Base-by-base conservation (phyloP, 2,113 vertebrate species). In the Grantiella picta region DNA sequence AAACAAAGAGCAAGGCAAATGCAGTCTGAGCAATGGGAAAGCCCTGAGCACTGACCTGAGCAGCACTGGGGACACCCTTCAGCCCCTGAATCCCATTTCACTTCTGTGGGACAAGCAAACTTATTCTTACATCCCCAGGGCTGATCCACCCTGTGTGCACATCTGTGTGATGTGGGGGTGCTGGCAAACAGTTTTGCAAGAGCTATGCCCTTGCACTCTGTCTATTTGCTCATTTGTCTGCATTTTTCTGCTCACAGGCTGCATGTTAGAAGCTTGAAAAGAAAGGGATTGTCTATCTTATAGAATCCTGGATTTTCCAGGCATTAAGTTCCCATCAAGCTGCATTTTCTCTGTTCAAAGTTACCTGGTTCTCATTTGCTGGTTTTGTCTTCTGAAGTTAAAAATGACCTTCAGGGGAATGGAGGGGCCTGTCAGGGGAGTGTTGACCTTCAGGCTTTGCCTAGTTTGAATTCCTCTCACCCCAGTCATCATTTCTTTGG, bases 111-210 rank as follows among this genome's bases (percentile, higher is more conserved):
- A 52, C 57, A 60, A n/a, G 38, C 21, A 47, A 49, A 56, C 29
- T 27, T 57, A 8, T 11, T 49, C 49, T 71, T 29, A 4, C 11
- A 60, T 56, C 15, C 22, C 38, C 3, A 2, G 44, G 53, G 28
- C 66, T 53, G 36, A 52, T n/a, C 13, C 83, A 15, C 24, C 8
- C 52, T 27, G 16, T 40, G 52, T 18, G 33, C 28, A 19, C 21
- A 16, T 15, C 4, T 0, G 2, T 70, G 68, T 0, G 0, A 21
- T 17, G 11, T 0, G 3, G 19, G 52, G 25, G 31, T 3, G 3
- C 71, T 73, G 75, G 89, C 45, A 89, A 89, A 45, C 49, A 11
- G 29, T 77, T 95, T 86, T 81, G 77, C 71, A 89, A 93, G 64
- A 91, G 31, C 45, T 89, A 1, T 2, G 12, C 70, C 44, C 45